Percentiles rank a stretch among this genome's conserved stretches.
These are phyloP conservation scores for Synergus umbraculus DNA, from an alignment of 2,888 invertebrate species.

Conservation along the genomic window DNA sequence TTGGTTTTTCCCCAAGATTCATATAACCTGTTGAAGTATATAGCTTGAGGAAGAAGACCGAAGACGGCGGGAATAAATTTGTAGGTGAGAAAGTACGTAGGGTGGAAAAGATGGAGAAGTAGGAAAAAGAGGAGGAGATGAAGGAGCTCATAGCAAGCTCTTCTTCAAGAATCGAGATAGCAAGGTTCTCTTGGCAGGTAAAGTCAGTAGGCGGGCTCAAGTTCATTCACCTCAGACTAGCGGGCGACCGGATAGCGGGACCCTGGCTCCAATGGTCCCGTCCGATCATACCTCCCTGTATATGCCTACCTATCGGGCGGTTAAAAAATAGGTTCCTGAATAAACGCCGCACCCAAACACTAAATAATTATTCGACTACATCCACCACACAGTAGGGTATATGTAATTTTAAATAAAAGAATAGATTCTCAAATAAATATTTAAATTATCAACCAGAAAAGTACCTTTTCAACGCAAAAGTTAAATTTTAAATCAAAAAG, in stretches of 20 bases:
- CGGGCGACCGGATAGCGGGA: conserved; percentile 77
- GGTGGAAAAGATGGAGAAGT: conserved; percentile 14
- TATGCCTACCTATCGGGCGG: conserved; percentile 47
- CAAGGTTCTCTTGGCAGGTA: conserved; percentile 69
- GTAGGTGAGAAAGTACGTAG: background rate
- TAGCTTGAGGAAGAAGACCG: background rate
- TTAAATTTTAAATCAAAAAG: too few species aligned
- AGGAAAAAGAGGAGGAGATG: conserved; percentile 26
- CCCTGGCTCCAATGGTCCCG: conserved; percentile 74
- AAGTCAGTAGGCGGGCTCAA: conserved; percentile 76
- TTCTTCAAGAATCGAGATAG: conserved; percentile 60
- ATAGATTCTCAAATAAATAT: too few species aligned
- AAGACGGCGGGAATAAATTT: conserved; percentile 16
- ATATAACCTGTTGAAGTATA: background rate
- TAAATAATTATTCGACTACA: conserved; percentile 20
- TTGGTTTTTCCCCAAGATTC: conserved; percentile 10
- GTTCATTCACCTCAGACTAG: conserved; percentile 75
- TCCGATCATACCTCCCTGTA: conserved; percentile 64
- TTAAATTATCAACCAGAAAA: too few species aligned
- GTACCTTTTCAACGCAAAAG: too few species aligned
- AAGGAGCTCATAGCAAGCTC: conserved; percentile 47
- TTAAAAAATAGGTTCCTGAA: conserved; percentile 29
- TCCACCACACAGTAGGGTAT: background rate
- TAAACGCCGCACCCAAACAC: conserved; percentile 1
- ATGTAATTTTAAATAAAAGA: too few species aligned